phyloP scores from a whole-genome alignment of 2,888 invertebrate species.

The Melipona bicolor region DNA sequence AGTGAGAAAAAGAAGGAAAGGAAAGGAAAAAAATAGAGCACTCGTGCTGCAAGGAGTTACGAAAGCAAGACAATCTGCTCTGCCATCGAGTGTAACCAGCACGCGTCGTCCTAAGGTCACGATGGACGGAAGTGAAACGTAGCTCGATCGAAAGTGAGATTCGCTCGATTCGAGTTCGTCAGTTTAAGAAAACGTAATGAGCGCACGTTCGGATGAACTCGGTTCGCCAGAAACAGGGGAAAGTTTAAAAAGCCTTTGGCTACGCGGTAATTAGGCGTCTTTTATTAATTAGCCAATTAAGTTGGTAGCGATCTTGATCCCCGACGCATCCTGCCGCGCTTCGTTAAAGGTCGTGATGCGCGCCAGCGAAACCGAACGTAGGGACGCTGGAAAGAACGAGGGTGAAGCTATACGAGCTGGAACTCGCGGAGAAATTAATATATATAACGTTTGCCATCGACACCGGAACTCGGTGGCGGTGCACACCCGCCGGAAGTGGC shows the following conservation, averaged over 20 bases:
- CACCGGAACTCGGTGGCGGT: conserved; percentile 40
- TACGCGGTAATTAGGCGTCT: conserved; percentile 77
- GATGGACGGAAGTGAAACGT: neutral
- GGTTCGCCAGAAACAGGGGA: conserved; percentile 27
- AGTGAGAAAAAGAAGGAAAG: neutral
- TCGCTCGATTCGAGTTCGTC: neutral
- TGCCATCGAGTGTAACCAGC: neutral
- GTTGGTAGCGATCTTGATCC: conserved; percentile 77
- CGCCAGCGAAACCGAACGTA: conserved; percentile 62
- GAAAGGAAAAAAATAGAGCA: neutral
- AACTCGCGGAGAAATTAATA: conserved; percentile 51
- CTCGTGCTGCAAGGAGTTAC: neutral
- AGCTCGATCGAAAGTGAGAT: neutral
- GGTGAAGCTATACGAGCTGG: conserved; percentile 59
- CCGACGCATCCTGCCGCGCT: conserved; percentile 77
- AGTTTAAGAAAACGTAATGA: neutral
- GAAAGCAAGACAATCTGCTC: neutral
- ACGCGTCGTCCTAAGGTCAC: neutral
- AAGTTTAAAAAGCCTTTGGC: conserved; percentile 72
- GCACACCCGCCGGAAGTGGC: conserved; percentile 54
- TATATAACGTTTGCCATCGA: conserved; percentile 52
- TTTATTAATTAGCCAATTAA: conserved; percentile 83
- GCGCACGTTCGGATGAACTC: neutral
- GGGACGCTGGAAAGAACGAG: conserved; percentile 55
- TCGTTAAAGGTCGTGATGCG: conserved; percentile 80